phyloP scores from a whole-genome alignment of 2,797 vertebrate genomes.

The Thaleichthys pacificus region DNA sequence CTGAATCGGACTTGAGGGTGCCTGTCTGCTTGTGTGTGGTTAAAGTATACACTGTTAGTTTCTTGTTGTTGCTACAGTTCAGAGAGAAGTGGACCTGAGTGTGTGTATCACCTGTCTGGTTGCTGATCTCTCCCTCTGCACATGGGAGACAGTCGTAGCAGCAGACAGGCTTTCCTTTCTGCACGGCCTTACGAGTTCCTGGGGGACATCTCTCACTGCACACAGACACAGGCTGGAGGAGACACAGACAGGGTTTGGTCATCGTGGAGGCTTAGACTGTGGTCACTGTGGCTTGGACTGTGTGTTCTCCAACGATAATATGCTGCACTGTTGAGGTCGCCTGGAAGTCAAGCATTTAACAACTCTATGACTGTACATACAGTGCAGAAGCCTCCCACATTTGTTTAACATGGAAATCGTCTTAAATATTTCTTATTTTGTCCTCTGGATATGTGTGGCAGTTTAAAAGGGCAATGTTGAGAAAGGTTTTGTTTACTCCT shows the following conservation, averaged over 20 bases:
- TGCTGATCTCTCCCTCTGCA: conserved; percentile 75
- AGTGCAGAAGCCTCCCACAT: too few species aligned
- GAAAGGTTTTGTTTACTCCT: too few species aligned
- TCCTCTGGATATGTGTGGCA: too few species aligned
- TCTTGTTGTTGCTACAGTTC: background rate
- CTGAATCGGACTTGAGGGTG: background rate
- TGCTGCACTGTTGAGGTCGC: too few species aligned
- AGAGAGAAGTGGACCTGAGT: too few species aligned
- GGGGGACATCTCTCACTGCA: conserved; percentile 72
- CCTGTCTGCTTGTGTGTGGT: too few species aligned
- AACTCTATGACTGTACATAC: too few species aligned
- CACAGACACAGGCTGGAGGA: conserved; percentile 64
- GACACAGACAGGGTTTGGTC: background rate
- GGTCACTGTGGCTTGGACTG: background rate
- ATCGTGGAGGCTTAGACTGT: background rate
- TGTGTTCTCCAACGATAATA: too few species aligned
- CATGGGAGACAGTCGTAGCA: conserved; percentile 71
- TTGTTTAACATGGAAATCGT: too few species aligned
- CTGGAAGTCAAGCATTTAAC: too few species aligned
- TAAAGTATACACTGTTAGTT: background rate
- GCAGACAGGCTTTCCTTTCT: conserved; percentile 70
- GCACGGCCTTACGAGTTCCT: conserved; percentile 69
- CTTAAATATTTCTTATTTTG: too few species aligned
- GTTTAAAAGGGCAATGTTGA: too few species aligned
- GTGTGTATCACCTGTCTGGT: conserved; percentile 64